Conservation (phyloP, 2,888 invertebrate species). For the Timandra comae region DNA sequence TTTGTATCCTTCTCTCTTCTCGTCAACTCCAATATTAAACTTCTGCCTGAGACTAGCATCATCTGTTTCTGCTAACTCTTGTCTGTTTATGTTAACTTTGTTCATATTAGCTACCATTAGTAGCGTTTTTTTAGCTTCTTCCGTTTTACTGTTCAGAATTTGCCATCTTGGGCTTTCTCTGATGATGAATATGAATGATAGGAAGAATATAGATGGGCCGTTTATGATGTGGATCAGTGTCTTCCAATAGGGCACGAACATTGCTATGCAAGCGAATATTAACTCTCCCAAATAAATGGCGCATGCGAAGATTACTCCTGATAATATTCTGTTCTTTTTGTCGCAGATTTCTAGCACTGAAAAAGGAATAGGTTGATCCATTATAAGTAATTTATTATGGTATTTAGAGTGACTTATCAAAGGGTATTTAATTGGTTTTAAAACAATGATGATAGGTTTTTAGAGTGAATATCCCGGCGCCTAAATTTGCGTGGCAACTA, state of each 20-base stretch:
- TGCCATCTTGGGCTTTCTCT: conserved; percentile 61
- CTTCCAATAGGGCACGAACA: conserved; percentile 55
- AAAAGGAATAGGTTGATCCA: no score
- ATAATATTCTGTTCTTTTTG: conserved; percentile 39
- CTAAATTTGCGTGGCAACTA: no score
- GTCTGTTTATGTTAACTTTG: conserved; percentile 38
- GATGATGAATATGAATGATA: conserved; percentile 38
- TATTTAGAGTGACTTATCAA: no score
- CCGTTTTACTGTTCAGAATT: conserved; percentile 45
- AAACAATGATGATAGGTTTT: no score
- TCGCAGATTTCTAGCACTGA: conserved; percentile 58
- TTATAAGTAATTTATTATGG: no score
- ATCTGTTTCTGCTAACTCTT: conserved; percentile 38
- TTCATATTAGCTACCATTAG: conserved; percentile 41
- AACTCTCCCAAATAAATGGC: conserved; percentile 52
- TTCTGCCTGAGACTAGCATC: conserved; percentile 36
- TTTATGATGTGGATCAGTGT: conserved; percentile 47
- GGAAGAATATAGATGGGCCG: conserved; percentile 43
- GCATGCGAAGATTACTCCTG: conserved; percentile 50
- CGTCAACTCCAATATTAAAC: conserved; percentile 41
- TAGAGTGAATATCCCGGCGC: no score
- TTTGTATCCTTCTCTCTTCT: conserved; percentile 37
- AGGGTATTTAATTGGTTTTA: no score
- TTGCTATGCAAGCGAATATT: conserved; percentile 48
- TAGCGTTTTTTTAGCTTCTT: conserved; percentile 43